A percentile compares a stretch with the other conserved stretches of the same genome.
phyloP scores from a whole-genome alignment of 2,888 invertebrate genomes.

The Mythimna albipuncta region DNA sequence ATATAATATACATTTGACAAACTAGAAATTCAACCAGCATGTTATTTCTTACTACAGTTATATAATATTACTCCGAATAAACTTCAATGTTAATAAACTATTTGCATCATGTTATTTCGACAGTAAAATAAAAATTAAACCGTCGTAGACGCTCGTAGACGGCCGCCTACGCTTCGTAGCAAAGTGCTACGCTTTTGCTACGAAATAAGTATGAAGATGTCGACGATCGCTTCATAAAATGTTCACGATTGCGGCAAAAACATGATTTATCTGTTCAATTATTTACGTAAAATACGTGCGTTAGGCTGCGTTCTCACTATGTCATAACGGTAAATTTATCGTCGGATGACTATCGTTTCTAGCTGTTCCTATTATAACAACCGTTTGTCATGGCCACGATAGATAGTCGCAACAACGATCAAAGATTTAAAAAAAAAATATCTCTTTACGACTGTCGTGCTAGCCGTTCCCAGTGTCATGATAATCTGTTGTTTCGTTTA shows the following conservation, averaged over 20 bases:
- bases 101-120: background rate
- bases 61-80: background rate
- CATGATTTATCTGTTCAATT: background rate
- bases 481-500: no score
- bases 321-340: no score
- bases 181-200: constrained; percentile 17
- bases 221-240: background rate
- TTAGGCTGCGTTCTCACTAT: background rate
- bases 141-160: constrained; percentile 19
- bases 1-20: no score
- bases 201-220: constrained; percentile 8
- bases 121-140: background rate
- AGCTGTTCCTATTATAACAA: no score
- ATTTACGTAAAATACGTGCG: background rate
- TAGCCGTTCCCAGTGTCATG: no score
- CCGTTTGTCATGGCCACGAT: no score
- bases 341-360: no score
- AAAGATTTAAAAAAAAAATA: no score
- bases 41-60: background rate
- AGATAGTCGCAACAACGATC: no score
- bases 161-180: constrained; percentile 29
- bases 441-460: no score
- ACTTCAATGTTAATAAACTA: background rate
- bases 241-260: background rate
- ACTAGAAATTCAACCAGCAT: no score